Evolutionary conservation across 2,888 invertebrate genomes (phyloP).

Genomic region (Colletes collaris): DNA sequence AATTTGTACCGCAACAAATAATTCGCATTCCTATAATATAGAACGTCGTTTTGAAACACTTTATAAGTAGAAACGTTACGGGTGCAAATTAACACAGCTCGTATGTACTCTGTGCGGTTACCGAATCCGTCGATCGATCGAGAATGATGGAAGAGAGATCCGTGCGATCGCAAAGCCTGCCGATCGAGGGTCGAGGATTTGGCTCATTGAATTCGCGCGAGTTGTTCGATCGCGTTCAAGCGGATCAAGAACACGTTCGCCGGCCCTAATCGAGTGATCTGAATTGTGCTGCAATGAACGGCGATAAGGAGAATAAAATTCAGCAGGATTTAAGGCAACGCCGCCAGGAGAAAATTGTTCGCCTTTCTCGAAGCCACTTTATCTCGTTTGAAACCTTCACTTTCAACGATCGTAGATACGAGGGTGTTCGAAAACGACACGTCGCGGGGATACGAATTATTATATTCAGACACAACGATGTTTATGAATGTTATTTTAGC

Average conservation of each 20-base stretch:
- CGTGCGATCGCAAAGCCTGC: conserved; percentile 58
- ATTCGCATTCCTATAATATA: no score
- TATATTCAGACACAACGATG: conserved; percentile 25
- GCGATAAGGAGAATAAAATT: conserved; percentile 47
- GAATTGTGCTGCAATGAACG: conserved; percentile 13
- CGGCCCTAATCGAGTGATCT: conserved; percentile 39
- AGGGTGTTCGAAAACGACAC: conserved; percentile 33
- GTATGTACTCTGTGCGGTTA: no score
- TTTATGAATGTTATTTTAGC: background rate
- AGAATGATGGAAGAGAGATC: no score
- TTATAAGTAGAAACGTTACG: no score
- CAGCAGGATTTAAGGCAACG: conserved; percentile 32
- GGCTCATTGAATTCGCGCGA: conserved; percentile 61
- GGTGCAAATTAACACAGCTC: no score
- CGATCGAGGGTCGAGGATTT: conserved; percentile 59
- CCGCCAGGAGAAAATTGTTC: conserved; percentile 39
- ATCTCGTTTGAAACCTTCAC: conserved; percentile 37
- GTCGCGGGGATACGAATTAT: conserved; percentile 40
- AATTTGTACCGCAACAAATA: no score
- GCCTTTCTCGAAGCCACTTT: conserved; percentile 37
- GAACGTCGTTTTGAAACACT: no score
- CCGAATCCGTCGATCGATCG: no score
- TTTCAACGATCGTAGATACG: conserved; percentile 39
- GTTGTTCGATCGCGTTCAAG: conserved; percentile 61
- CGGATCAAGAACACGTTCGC: conserved; percentile 50